These are phyloP conservation scores for Rousettus madagascariensis DNA, from an alignment of 2,797 vertebrate genomes.

Conservation along the genomic window DNA sequence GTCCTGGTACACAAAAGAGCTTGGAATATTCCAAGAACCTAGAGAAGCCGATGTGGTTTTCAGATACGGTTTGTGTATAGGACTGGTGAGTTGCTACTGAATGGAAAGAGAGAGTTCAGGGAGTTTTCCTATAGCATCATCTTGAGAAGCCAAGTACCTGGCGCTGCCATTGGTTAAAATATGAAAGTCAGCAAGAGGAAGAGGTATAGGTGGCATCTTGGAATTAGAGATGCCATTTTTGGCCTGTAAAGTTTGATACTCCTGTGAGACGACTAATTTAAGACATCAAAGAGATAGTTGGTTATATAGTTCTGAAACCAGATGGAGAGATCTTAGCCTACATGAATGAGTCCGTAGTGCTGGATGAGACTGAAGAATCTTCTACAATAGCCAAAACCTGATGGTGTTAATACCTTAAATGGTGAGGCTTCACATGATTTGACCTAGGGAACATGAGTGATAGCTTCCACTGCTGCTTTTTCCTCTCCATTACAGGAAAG, in stretches of 20 bases:
- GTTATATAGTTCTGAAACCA: not conserved
- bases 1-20: not conserved
- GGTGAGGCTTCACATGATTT: not conserved
- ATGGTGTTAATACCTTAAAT: not conserved
- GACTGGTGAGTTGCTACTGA: not conserved
- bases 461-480: not conserved
- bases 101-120: not conserved
- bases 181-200: not conserved
- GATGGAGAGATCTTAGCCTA: not conserved
- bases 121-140: not conserved
- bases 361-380: not conserved
- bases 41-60: not conserved
- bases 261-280: not conserved
- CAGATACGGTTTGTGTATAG: not conserved
- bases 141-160: not conserved
- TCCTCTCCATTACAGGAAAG: not conserved
- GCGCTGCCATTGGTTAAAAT: not conserved
- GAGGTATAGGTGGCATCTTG: not conserved
- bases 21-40: not conserved
- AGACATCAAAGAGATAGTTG: not conserved
- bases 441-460: not conserved
- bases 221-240: not conserved
- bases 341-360: not conserved
- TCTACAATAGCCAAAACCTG: not conserved
- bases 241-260: not conserved